Evolutionary conservation across 2,888 invertebrate genomes (phyloP), one percentile per base, ranked within the genome.

Genomic region (Trachelus troglodyta): DNA sequence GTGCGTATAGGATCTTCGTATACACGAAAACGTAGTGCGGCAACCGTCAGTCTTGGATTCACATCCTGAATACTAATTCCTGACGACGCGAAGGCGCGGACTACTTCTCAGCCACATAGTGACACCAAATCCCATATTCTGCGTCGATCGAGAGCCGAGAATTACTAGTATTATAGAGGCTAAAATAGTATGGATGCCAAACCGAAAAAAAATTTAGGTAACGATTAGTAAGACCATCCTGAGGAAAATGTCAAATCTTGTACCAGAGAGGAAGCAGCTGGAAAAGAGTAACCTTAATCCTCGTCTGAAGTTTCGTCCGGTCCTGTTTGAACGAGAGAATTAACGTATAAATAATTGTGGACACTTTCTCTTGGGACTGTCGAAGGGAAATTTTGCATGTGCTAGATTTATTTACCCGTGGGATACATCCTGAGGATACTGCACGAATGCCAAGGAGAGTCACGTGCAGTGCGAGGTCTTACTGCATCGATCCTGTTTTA

Each of bases 91-190:
- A 84, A 86, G 83, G 84, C 82, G 84, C 88, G 90, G 87, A 89
- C 90, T 89, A 90, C 90, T 90, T 90, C 87, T 82, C 81, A 80
- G 83, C 79, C 85, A 85, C 84, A 86, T 82, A 86, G 87, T 89
- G 90, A 90, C 90, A 90, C 90, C 90, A 89, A 90, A 90, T 90
- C 88, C 90, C 87, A 90, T 90, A 90, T 90, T 89, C 85, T 73
- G 34, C 34, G n/a, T 30, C 86, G 80, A 77, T 71, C 81, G 82
- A 83, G 81, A 81, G 78, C 80, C 80, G 80, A 80, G 79, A 78
- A 80, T 69, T 15, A 40, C 40, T 40, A 15, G 40, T 15, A 40
- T 40, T 40, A 40, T 40, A 15, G 40, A 40, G 40, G 40, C 15
- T 40, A 40, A 40, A 40, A 40, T 15, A 40, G 40, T 40, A 40